Base-by-base conservation (phyloP, 2,113 vertebrate species). In the Python bivittatus region DNA sequence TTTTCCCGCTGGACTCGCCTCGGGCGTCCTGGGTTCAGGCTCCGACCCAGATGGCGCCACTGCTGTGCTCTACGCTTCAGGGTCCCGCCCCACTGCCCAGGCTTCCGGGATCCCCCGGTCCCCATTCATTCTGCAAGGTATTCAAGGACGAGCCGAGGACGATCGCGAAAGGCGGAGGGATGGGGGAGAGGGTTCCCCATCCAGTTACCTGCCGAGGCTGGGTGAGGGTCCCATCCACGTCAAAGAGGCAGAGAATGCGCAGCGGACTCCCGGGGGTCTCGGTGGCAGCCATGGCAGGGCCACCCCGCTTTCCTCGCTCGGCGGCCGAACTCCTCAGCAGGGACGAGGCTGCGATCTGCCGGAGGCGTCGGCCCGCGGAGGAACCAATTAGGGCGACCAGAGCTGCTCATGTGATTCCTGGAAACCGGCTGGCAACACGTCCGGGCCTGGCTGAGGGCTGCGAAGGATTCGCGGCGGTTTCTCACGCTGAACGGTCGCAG, bases 161-260 rank as follows among this genome's bases (percentile, higher is more conserved):
- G 61, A 25, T 5, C 1, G 48, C 85, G 12, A 53, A 86, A 29
- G 57, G 0, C 10, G 29, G 42, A n/a, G 27, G n/a, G 38, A 3
- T 3, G 57, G 23, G 23, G 64, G 89, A 44, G 83, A 17, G 53
- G 0, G 88, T 38, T 95, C 25, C 58, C 10, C 58, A 25, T 27
- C 2, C 1, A 17, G 0, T 94, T 98, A 99, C 99, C 98, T 99
- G 98, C 97, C 99, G 98, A 1, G 99, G 98, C 0, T 97, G 97
- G 33, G 99, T 99, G 93, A 99, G 97, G 22, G 99, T 99, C 4
- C 99, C 99, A 90, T 99, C 99, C 97, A 99, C 99, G 53, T 99
- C 99, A 96, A 99, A 99, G 87, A 99, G 97, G 88, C 99, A 99
- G 64, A 99, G 97, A 92, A 98, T 94, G 89, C 95, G 95, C 95